Base-by-base conservation (phyloP, 2,797 vertebrate species). In the Sparus aurata region DNA sequence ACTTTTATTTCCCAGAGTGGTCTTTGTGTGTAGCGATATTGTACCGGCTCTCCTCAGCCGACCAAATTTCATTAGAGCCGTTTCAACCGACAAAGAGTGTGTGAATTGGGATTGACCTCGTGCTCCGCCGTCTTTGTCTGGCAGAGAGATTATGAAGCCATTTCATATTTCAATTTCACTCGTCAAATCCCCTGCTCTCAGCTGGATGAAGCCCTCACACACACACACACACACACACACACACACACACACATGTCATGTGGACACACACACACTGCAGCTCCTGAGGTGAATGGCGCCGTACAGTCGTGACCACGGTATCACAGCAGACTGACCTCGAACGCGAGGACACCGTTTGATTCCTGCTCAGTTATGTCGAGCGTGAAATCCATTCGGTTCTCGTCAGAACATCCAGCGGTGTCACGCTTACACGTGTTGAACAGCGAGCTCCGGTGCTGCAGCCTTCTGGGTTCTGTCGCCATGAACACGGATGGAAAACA, bases 111-210 rank as follows among this genome's bases (percentile, higher is more conserved):
- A 66, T 67, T 83, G 87, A 88, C 88, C 87, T 73, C 4, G 4
- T 60, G 64, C 69, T 64, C 82, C 61, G 54, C 27, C 3, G 27
- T 75, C 83, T 89, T 84, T 90, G 87, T 90, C 86, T 88, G 83
- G 79, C 63, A 55, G 45, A 55, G 64, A 89, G 90, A 89, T 92
- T 91, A 89, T 77, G 78, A 85, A 78, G 82, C 83, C 88, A 89
- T 92, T 92, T 91, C 89, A 90, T 77, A 83, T 91, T 90, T 91
- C 81, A 89, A 68, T 85, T 88, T 87, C 72, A 75, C 80, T 73
- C 87, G 50, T 83, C 82, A 91, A 89, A 91, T 89, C 87, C 91
- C 60, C 54, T 45, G 17, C 81, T 67, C 70, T 88, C 87, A 75
- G 76, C 61, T 68, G 80, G 72, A 90, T 79, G 58, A 82, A 75